phyloP scores from a whole-genome alignment of 2,888 invertebrate genomes.

The Melanostoma mellinum region DNA sequence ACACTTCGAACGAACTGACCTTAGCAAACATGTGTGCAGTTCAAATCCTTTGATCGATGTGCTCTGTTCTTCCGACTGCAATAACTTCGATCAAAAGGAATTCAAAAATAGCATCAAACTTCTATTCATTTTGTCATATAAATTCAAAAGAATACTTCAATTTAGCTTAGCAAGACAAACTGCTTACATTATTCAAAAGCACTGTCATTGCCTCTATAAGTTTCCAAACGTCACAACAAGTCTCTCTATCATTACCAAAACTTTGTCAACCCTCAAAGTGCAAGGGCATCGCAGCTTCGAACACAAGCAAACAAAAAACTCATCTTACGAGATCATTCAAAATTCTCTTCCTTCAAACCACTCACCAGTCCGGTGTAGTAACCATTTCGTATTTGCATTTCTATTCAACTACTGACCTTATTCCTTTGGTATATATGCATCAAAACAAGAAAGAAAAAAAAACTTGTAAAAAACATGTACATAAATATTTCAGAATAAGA shows the following conservation, averaged over 20 bases:
- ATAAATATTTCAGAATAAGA: constrained; percentile 30
- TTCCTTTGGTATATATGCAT: constrained; percentile 39
- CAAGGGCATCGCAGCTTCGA: constrained; percentile 4
- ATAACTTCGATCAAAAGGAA: too few species aligned
- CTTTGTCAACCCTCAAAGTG: constrained; percentile 8
- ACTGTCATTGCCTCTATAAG: too few species aligned
- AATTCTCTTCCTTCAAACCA: constrained; percentile 37
- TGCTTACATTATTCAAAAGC: too few species aligned
- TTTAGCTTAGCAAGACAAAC: too few species aligned
- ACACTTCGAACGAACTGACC: too few species aligned
- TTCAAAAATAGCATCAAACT: too few species aligned
- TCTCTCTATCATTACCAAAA: constrained; percentile 25
- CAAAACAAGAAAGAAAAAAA: constrained; percentile 47
- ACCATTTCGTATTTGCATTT: constrained; percentile 49
- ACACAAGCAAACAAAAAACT: not conserved
- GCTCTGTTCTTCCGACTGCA: too few species aligned
- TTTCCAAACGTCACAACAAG: not conserved
- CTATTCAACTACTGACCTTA: constrained; percentile 61
- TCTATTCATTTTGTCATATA: too few species aligned
- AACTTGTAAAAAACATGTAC: constrained; percentile 15
- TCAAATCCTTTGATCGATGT: too few species aligned
- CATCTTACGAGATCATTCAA: constrained; percentile 35
- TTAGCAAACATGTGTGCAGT: too few species aligned
- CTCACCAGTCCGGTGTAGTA: constrained; percentile 39
- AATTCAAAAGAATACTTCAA: too few species aligned